phyloP scores from a whole-genome alignment of 2,797 vertebrate species.

The Halcyon leucocephala region DNA sequence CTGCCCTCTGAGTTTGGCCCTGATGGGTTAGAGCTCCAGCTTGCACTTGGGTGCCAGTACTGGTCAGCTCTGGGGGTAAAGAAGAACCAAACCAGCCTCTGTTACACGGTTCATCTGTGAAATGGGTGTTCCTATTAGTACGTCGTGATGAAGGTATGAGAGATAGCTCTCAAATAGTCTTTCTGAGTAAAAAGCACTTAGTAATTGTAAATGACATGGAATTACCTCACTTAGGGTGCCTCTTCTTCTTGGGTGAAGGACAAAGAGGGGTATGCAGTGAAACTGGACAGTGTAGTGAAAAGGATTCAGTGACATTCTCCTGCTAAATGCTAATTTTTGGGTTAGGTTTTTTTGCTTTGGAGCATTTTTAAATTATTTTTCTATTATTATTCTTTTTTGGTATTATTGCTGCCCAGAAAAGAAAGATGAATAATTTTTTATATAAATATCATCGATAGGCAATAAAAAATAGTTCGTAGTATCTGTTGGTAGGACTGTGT shows the following conservation, averaged over 20 bases:
- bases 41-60: not conserved
- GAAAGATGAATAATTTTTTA: not conserved
- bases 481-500: not conserved
- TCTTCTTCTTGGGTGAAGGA: not conserved
- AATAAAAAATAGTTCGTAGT: not conserved
- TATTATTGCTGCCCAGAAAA: not conserved
- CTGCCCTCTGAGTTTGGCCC: fast-evolving
- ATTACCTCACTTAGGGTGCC: not conserved
- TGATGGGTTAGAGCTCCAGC: not conserved
- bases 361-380: not conserved
- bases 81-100: not conserved
- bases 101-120: not conserved
- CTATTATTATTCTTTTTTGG: not conserved
- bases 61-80: not conserved
- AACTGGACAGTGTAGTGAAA: not conserved
- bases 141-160: not conserved
- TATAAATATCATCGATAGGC: not conserved
- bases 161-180: not conserved
- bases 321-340: fast-evolving
- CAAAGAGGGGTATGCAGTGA: not conserved
- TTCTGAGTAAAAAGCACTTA: not conserved
- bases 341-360: not conserved
- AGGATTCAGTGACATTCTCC: not conserved
- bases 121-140: not conserved
- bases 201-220: not conserved